Base-by-base conservation (phyloP, 92 coral and sea anemone species). In the Phymanthus crucifer region DNA sequence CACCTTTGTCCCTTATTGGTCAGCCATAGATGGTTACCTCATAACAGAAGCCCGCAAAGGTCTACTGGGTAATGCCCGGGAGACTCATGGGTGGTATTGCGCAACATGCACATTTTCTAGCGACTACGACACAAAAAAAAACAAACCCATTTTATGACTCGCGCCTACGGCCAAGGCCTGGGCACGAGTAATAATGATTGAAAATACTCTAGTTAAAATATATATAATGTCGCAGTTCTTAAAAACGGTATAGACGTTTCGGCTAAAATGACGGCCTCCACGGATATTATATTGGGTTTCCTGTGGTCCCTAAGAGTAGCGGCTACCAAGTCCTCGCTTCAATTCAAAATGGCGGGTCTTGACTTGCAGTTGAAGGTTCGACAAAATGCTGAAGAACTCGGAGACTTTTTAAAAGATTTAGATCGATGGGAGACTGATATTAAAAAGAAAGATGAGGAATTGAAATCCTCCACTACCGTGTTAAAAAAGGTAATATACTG, bases 381-480 rank as follows among this genome's bases (percentile, higher is more conserved):
- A 7, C 97, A 93, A 91, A 93, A 96, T 82, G 88, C 95, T 13
- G 93, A 90, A 36, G 99, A 96, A 54, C 80, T 96, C 23, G 94
- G 90, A 75, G 98, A 93, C 38, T 85, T 90, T 81, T 29, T 96
- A 84, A 87, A 89, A 66, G 99, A 96, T 79, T 76, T 96, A 33
- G 83, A 86, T 71, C 79, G 83, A 43, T 96, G 99, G 99, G 96
- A 96, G 70, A 82, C 87, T 47, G 94, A 93, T 54, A 83, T 96
- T 16, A 94, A 91, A 78, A 65, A 70, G 38, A 93, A 93, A 58
- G 99, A 96, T 80, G 88, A 93, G 52, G 90, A 91, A 54, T 86
- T 96, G 68, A 92, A 74, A 58, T 83, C 80, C 36, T 89, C 98
- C 14, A 93, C 85, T 83, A 70, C 78, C 81, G 45, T 84, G 0